Conservation (phyloP, 2,797 vertebrate species). For the Arrhamphus sclerolepis region DNA sequence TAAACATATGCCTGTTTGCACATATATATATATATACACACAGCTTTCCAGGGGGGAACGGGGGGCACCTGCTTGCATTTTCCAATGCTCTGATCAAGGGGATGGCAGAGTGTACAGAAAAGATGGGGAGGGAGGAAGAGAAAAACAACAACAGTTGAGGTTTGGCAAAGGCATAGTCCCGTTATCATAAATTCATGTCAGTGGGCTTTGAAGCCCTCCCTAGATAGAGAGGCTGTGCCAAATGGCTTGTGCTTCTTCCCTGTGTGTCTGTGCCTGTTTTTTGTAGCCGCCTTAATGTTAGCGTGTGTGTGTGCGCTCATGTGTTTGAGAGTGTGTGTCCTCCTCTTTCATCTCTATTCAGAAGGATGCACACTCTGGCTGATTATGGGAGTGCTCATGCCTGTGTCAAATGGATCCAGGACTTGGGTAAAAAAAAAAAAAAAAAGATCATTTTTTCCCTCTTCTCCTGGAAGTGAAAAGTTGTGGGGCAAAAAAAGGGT, state of each 20-base stretch:
- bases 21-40: constrained; percentile 32
- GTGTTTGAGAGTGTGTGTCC: constrained; percentile 58
- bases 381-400: constrained; percentile 76
- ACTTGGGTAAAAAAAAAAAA: constrained; percentile 63
- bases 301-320: constrained; percentile 22
- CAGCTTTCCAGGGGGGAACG: constrained; percentile 73
- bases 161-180: constrained; percentile 81
- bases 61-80: constrained; percentile 83
- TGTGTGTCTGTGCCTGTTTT: constrained; percentile 71
- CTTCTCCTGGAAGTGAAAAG: constrained; percentile 51
- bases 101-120: constrained; percentile 73
- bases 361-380: constrained; percentile 79
- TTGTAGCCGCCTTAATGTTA: constrained; percentile 58
- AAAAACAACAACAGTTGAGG: constrained; percentile 84
- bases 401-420: constrained; percentile 79
- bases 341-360: constrained; percentile 83
- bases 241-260: constrained; percentile 74
- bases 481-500: constrained; percentile 26
- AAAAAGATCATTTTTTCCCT: constrained; percentile 40
- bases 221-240: constrained; percentile 74
- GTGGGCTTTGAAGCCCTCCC: constrained; percentile 86
- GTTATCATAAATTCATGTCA: constrained; percentile 87
- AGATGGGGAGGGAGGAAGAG: constrained; percentile 63
- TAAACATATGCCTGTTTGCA: constrained; percentile 18
- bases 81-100: constrained; percentile 81